These are phyloP conservation scores for Chloroclystis v-ata DNA, from an alignment of 2,888 invertebrate species.

Conservation along the genomic window DNA sequence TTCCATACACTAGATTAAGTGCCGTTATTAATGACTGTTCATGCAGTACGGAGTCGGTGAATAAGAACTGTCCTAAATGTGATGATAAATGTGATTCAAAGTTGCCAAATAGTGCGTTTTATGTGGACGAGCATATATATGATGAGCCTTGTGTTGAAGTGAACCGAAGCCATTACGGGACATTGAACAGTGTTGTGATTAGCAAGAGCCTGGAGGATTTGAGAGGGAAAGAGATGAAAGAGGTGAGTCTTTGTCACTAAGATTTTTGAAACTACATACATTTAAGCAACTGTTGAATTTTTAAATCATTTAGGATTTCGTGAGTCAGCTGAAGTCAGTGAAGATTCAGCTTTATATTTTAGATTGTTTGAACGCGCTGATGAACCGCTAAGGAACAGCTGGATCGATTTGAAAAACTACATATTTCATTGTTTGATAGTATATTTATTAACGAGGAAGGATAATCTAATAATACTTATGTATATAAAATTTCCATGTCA, in stretches of 20 bases:
- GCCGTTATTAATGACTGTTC: slow-evolving; percentile 38
- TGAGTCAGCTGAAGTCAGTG: too few relatives aligned
- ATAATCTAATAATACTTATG: too few relatives aligned
- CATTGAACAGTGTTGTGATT: slow-evolving; percentile 40
- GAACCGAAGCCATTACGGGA: slow-evolving; percentile 42
- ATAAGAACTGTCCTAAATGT: slow-evolving; percentile 52
- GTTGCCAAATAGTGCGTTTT: slow-evolving; percentile 49
- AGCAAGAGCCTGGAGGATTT: slow-evolving; percentile 60
- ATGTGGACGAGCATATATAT: slow-evolving; percentile 78
- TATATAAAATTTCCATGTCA: too few relatives aligned
- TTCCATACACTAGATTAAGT: slow-evolving; percentile 60
- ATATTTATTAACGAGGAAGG: too few relatives aligned
- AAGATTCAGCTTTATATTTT: too few relatives aligned
- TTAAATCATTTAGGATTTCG: too few relatives aligned
- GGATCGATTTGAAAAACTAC: too few relatives aligned
- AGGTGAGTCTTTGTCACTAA: slow-evolving; percentile 42
- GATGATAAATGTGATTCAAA: slow-evolving; percentile 62
- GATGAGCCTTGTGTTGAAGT: slow-evolving; percentile 75
- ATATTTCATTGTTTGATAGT: too few relatives aligned
- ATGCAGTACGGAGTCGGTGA: slow-evolving; percentile 39
- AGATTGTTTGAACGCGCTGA: too few relatives aligned
- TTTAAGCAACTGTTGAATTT: too few relatives aligned
- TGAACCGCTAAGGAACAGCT: too few relatives aligned
- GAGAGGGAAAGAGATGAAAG: slow-evolving; percentile 24
- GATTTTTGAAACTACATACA: neutral